Evolutionary conservation across 2,888 invertebrate genomes (phyloP), one percentile per base, ranked within the genome.

Genomic region (Taphrorychus bicolor): DNA sequence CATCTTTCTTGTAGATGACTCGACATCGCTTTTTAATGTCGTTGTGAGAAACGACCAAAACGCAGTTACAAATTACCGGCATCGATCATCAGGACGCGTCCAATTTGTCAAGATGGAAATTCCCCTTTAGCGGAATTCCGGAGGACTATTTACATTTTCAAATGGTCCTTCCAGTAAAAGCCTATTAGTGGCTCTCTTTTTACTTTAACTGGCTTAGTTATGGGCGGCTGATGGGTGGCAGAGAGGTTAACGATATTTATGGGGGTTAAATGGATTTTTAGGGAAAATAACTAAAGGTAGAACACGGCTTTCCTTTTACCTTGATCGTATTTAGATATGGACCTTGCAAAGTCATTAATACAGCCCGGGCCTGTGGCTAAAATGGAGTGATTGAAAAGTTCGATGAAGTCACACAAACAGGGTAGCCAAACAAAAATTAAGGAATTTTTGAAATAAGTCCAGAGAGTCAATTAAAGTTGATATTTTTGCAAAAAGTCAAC

Each of bases 61-160:
- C 7, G 48, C 18, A 18, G 48, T 48, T 14, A 48, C 48, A 48
- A 48, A 48, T 48, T 48, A 16, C 14, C n/a, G 17, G 7, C 48
- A 48, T 48, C 48, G 48, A 48, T 48, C 48, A 48, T 16, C 9
- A 9, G n/a, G 48, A 48, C 18, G 16, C 48, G 17, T 5, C 18
- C 48, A 48, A 48, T 48, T 48, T 48, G 48, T 48, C 48, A 16
- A 48, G 48, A 48, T 48, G 48, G 48, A 48, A 48, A 48, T 16
- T 48, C 18, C n/a, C 16, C 48, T 14, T 48, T 48, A 18, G n/a
- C 7, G 48, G 16, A 48, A 48, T 48, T n/a, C 11, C 16, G 48
- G 48, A n/a, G 3, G 18, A 48, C 48, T 17, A 48, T 48, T 48
- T 48, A 48, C 48, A 48, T 48, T 48, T 48, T 48, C 17, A 48